Evolutionary conservation across 2,113 vertebrate species (phyloP), one percentile per base, ranked within the genome.

Genomic region (Tympanuchus pallidicinctus): DNA sequence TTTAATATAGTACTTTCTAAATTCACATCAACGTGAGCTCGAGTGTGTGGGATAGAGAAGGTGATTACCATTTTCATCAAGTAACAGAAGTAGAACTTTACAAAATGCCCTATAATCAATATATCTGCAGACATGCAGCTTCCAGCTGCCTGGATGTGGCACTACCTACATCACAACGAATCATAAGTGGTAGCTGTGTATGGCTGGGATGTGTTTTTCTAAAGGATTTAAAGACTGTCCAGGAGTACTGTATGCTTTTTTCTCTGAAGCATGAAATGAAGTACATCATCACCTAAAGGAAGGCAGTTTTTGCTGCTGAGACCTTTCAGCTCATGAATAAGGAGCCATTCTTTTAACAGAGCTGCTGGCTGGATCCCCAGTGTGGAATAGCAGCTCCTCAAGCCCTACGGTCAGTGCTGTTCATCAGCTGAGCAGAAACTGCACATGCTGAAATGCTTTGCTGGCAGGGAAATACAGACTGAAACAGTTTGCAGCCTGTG

Each of bases 1-100:
- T 86, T 93, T 93, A 93, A 80, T 79, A 67, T 11, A 52, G 45
- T 59, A 59, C 94, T 96, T 95, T 94, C 89, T 92, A 82, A 93
- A 94, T 65, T 88, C 30, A 13, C 76, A 79, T 82, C 60, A 30
- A 73, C 59, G 71, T 59, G 61, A 81, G 70, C 36, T 75, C 63
- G 47, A 78, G 57, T 59, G 40, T 84, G 77, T 47, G 43, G 52
- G 47, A 89, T 60, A 52, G 42, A 52, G 90, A 30, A 90, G 61
- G 61, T 38, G 47, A 95, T 93, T 92, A 75, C 11, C 21, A 43
- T 92, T 94, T 91, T 66, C 11, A 17, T 71, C 28, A 75, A 79
- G 69, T 52, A 21, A 72, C 50, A 77, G 80, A 48, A 65, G 65
- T 12, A 86, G 66, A 84, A 67, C 65, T 47, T 27, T 21, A 54